Evolutionary conservation across 2,888 invertebrate species (phyloP).

Genomic region (Strigamia crassipes): DNA sequence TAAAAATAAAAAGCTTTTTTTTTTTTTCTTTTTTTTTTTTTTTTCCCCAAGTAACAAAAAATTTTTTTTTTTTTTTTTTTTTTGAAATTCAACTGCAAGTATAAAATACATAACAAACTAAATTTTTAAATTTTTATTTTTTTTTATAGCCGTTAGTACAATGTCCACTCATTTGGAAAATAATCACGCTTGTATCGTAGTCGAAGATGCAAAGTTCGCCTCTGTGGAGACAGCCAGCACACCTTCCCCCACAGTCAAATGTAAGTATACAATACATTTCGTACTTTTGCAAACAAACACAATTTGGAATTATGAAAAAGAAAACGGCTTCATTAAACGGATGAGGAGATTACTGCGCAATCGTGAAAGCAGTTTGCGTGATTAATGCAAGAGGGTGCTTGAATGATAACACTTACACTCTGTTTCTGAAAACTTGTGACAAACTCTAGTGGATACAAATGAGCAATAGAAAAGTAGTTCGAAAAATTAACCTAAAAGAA

Average conservation of each 20-base stretch:
- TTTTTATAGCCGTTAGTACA: slow-evolving; percentile 52
- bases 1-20: too few species aligned
- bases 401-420: slow-evolving; percentile 9
- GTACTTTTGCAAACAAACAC: neutral
- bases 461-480: too few species aligned
- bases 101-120: too few species aligned
- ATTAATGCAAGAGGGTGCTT: neutral
- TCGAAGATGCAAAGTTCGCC: slow-evolving; percentile 49
- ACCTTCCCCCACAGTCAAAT: slow-evolving; percentile 48
- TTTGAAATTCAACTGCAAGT: too few species aligned
- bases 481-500: too few species aligned
- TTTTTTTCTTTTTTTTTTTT: too few species aligned
- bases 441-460: too few species aligned
- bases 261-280: slow-evolving; percentile 28
- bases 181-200: slow-evolving; percentile 52
- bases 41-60: too few species aligned
- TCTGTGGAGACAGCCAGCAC: slow-evolving; percentile 48
- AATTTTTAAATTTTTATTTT: slow-evolving; percentile 24
- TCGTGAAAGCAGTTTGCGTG: neutral
- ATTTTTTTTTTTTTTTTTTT: too few species aligned
- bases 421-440: too few species aligned
- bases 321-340: neutral
- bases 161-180: slow-evolving; percentile 52
- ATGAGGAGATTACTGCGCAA: neutral
- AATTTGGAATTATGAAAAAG: neutral